phyloP scores from a whole-genome alignment of 2,113 vertebrate genomes.

The Himantopus leucocephalus region DNA sequence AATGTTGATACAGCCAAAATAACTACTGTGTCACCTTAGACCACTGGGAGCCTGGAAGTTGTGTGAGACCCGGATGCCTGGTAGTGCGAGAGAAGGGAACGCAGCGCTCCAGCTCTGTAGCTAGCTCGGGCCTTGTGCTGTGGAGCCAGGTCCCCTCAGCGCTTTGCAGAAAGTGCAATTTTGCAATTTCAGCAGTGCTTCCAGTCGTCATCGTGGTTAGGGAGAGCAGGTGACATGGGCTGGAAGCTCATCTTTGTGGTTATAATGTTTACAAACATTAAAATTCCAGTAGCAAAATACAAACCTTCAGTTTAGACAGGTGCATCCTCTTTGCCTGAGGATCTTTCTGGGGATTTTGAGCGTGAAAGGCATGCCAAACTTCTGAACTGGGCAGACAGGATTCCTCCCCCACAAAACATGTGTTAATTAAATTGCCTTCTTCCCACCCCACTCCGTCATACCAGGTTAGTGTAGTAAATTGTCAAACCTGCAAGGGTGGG shows the following conservation, averaged over 20 bases:
- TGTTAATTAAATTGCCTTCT: background rate
- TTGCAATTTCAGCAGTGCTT: background rate
- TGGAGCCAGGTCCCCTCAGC: rapidly evolving
- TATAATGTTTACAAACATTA: background rate
- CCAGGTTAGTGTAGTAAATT: background rate
- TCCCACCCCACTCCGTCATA: background rate
- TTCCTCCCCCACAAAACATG: background rate
- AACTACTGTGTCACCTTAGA: background rate
- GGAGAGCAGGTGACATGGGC: background rate
- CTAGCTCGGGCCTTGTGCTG: background rate
- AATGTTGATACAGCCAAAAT: background rate
- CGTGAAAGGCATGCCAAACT: background rate
- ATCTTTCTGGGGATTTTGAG: background rate
- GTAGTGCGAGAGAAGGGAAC: too few relatives aligned
- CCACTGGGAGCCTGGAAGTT: background rate
- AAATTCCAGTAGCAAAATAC: background rate
- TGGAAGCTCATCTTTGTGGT: background rate
- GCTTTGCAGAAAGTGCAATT: background rate
- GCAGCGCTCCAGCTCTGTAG: background rate
- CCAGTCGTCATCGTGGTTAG: background rate
- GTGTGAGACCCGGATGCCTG: background rate
- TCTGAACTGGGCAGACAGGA: background rate
- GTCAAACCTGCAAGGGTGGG: background rate
- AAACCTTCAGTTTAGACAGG: background rate
- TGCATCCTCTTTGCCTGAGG: background rate